phyloP scores from a whole-genome alignment of 2,797 vertebrate genomes.

The Percopsis omiscomaycus region DNA sequence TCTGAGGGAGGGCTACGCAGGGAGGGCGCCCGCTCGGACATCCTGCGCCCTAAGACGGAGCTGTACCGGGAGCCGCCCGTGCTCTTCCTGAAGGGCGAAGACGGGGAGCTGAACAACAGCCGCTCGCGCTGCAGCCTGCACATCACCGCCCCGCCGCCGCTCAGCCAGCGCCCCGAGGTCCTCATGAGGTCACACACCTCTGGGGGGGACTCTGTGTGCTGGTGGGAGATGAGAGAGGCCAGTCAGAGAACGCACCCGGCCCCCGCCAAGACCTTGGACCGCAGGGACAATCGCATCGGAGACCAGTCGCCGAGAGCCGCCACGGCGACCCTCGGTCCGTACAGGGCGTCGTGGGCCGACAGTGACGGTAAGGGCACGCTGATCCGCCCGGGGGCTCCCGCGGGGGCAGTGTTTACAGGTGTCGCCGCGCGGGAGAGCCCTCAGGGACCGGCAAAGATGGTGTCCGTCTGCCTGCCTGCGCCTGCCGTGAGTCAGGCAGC shows the following conservation, averaged over 20 bases:
- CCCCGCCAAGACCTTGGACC: slow-evolving; percentile 73
- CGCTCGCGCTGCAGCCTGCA: slow-evolving; percentile 68
- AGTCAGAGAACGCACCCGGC: slow-evolving; percentile 59
- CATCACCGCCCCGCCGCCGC: slow-evolving; percentile 62
- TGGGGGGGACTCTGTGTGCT: slow-evolving; percentile 58
- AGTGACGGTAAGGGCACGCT: slow-evolving; percentile 79
- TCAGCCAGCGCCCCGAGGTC: slow-evolving; percentile 68
- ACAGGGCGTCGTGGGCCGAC: slow-evolving; percentile 90
- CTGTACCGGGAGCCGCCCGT: slow-evolving; percentile 70
- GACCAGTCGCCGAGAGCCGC: slow-evolving; percentile 70
- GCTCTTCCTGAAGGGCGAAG: slow-evolving; percentile 68
- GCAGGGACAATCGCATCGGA: slow-evolving; percentile 68
- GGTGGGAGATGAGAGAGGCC: slow-evolving; percentile 73
- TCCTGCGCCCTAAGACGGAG: slow-evolving; percentile 69
- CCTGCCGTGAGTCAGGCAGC: slow-evolving; percentile 34
- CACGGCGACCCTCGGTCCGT: slow-evolving; percentile 75
- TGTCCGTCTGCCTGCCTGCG: slow-evolving; percentile 70
- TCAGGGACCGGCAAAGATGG: slow-evolving; percentile 73
- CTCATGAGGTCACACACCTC: slow-evolving; percentile 68
- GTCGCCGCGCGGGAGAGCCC: slow-evolving; percentile 70
- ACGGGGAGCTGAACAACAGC: slow-evolving; percentile 53
- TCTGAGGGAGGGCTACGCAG: slow-evolving; percentile 61
- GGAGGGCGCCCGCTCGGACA: slow-evolving; percentile 68
- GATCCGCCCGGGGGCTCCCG: slow-evolving; percentile 72
- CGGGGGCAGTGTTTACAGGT: slow-evolving; percentile 75